Evolutionary conservation across 23 tunicate genomes (phyloP).

Genomic region (Styela clava): DNA sequence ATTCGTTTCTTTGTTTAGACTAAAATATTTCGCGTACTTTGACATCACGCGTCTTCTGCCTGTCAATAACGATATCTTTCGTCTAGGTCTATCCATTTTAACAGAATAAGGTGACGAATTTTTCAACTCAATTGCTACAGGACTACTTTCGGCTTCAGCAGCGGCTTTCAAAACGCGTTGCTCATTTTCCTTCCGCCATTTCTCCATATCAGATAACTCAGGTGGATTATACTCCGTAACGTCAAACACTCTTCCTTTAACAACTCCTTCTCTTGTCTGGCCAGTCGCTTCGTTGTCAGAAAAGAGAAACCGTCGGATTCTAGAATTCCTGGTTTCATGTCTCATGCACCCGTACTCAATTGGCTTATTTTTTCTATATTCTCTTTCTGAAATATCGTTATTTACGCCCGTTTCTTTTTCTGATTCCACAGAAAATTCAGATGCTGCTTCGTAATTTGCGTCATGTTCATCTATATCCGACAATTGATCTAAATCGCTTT

Average conservation of each 20-base stretch:
- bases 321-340: too few species aligned
- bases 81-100: neutral
- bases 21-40: conserved; percentile 17
- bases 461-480: neutral
- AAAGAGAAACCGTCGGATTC: neutral
- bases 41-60: neutral
- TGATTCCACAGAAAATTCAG: neutral
- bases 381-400: too few species aligned
- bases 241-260: neutral
- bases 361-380: neutral
- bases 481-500: neutral
- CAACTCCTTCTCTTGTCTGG: neutral
- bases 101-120: conserved; percentile 1
- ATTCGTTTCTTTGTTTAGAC: neutral
- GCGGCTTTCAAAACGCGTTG: neutral
- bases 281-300: neutral
- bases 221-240: neutral
- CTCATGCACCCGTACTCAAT: neutral
- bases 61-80: neutral
- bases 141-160: neutral
- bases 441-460: neutral
- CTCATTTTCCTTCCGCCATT: neutral
- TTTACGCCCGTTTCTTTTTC: neutral
- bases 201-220: neutral
- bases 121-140: neutral